Conservation (phyloP, 2,888 invertebrate species). For the Dryadula phaetusa region DNA sequence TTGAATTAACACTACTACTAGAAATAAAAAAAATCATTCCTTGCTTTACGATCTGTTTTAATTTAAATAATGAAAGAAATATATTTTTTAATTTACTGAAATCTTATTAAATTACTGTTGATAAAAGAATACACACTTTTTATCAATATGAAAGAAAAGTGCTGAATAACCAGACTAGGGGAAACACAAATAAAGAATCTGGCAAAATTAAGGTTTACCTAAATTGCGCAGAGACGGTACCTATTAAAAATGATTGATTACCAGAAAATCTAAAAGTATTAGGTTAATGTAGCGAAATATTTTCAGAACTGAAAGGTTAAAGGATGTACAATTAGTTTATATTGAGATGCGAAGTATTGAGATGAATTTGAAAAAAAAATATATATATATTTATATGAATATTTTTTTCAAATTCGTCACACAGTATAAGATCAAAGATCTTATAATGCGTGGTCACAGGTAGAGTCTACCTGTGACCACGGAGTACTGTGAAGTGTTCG, state of each 20-base stretch:
- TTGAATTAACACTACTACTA: not conserved
- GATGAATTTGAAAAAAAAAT: not conserved
- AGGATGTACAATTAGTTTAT: not conserved
- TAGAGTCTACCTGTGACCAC: no score
- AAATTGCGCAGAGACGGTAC: constrained; percentile 18
- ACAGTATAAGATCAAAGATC: no score
- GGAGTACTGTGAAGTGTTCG: no score
- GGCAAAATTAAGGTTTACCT: constrained; percentile 17
- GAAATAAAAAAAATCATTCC: not conserved
- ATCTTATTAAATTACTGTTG: not conserved
- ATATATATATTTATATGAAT: no score
- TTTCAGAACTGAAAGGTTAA: constrained; percentile 10
- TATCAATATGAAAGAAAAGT: constrained; percentile 13
- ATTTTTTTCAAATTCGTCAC: no score
- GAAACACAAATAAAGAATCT: constrained; percentile 13
- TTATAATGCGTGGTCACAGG: no score
- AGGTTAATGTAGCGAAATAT: constrained; percentile 30
- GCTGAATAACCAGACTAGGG: constrained; percentile 11
- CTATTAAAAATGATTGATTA: constrained; percentile 26
- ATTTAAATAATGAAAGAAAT: not conserved
- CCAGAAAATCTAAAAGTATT: constrained; percentile 28
- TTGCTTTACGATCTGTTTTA: not conserved
- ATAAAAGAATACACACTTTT: not conserved
- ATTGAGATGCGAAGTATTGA: not conserved
- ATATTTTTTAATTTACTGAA: no score